Conservation (phyloP, 2,113 vertebrate species). For the Neolamprologus modestus region DNA sequence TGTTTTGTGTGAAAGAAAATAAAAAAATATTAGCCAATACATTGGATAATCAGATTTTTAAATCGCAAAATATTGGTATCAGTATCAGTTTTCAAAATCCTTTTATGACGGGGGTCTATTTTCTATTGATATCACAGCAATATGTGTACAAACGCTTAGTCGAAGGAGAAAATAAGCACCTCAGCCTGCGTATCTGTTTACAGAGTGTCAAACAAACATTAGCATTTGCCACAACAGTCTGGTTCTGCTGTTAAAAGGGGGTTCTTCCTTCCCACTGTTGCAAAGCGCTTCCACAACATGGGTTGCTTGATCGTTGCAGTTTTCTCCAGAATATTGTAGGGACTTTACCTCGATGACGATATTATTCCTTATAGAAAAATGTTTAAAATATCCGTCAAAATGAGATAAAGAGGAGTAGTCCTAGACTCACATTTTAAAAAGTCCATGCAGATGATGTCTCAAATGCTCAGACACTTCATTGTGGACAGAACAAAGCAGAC, state of each 20-base stretch:
- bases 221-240: not conserved
- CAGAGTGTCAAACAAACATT: not conserved
- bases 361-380: not conserved
- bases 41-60: not conserved
- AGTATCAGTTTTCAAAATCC: not conserved
- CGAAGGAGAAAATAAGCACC: not conserved
- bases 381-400: not conserved
- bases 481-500: not conserved
- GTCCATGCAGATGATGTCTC: not conserved
- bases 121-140: not conserved
- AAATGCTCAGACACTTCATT: not conserved
- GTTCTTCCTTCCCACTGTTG: not conserved
- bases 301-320: not conserved
- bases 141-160: not conserved
- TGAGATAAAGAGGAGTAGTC: not conserved
- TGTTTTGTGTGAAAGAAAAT: not conserved
- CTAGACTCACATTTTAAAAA: not conserved
- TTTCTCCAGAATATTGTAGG: not conserved
- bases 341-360: not conserved
- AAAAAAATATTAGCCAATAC: not conserved
- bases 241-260: not conserved
- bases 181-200: not conserved
- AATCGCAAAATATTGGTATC: not conserved
- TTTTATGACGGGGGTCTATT: not conserved
- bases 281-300: not conserved